Evolutionary conservation across 2,888 invertebrate genomes (phyloP).

Genomic region (Plebejus melissa): DNA sequence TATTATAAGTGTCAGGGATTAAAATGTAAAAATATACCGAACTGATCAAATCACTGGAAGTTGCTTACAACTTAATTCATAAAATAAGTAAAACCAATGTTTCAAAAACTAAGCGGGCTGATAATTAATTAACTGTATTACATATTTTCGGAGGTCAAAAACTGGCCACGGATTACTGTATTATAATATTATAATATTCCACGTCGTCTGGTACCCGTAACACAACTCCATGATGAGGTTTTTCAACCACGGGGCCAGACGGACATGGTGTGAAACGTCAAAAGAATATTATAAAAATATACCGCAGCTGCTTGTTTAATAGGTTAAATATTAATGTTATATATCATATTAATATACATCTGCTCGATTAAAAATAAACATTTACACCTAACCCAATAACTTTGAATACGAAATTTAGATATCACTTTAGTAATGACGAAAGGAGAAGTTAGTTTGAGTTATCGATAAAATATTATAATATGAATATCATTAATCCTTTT

Average conservation of each 20-base stretch:
- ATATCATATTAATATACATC: slow-evolving; percentile 6
- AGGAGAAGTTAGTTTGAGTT: neutral
- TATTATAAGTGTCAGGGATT: too few relatives aligned
- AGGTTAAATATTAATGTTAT: neutral
- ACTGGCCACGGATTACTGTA: too few relatives aligned
- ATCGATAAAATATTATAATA: neutral
- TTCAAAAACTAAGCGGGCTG: too few relatives aligned
- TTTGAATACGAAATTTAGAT: neutral
- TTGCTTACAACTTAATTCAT: too few relatives aligned
- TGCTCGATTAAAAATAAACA: slow-evolving; percentile 2
- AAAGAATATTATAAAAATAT: neutral
- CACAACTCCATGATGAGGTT: neutral
- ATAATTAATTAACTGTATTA: too few relatives aligned
- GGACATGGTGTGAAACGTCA: neutral
- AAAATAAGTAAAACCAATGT: too few relatives aligned
- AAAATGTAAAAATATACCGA: too few relatives aligned
- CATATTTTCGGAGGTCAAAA: too few relatives aligned
- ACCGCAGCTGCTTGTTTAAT: neutral
- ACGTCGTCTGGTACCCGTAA: neutral
- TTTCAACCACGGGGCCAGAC: neutral
- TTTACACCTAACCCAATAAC: neutral
- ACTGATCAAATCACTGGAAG: too few relatives aligned
- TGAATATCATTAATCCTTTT: neutral
- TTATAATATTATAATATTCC: too few relatives aligned
- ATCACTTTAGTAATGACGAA: neutral